Base-by-base conservation (phyloP, 2,113 vertebrate species). In the Cricetomys ansorgei region DNA sequence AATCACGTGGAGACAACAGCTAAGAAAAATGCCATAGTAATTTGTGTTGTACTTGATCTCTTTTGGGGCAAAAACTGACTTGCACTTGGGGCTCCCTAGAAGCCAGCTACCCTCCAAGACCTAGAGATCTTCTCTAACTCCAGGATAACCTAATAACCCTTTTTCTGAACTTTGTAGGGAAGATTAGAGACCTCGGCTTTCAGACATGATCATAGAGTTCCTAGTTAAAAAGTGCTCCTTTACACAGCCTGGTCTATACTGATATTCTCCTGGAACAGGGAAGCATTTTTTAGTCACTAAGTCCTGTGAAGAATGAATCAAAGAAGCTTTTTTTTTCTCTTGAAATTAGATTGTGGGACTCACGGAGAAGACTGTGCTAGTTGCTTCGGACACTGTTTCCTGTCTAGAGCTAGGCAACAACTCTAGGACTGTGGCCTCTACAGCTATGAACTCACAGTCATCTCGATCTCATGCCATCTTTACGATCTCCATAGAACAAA, bases 401-500 rank as follows among this genome's bases (percentile, higher is more conserved):
- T 99, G 99, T 97, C 97, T 99, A 92, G 99, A 99, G 97, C 98
- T 99, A 43, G 99, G 99, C 13, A 99, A 99, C 96, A 99, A 98
- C 23, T 98, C 96, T 67, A 99, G 99, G 75, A 99, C 99, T 0
- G 99, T 99, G 84, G 99, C 99, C 23, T 99, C 99, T 89, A 99
- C 99, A 0, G 99, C 99, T 0, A 99, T 99, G 99, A 99, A 99
- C 0, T 99, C 99, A 0, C 99, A 99, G 85, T 99, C 99, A 0
- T 99, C 99, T 0, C 99, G 99, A 1, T 99, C 99, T 5, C 99
- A 99, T 16, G 99, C 99, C 55, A 99, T 99, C 97, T 99, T 99
- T 98, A 99, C 99, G 19, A 98, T 99, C 97, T 99, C 98, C 34
- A 97, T 99, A 81, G 99, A 99, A 27, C 99, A 99, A 97, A 99